Base-by-base conservation (phyloP, 2,797 vertebrate species). In the Lycodopsis pacificus region DNA sequence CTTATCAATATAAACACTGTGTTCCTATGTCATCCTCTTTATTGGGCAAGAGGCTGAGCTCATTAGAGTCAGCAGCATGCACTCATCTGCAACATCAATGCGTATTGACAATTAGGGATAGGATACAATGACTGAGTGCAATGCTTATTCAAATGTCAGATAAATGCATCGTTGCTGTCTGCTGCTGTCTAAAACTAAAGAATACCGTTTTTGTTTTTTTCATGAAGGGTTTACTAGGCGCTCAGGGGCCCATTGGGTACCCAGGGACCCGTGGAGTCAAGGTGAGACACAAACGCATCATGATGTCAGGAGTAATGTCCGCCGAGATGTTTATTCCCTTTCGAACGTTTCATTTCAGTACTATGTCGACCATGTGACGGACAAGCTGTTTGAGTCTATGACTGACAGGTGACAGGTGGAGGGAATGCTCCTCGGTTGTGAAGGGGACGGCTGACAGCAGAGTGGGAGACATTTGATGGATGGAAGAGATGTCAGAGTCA, bases 221-320 rank as follows among this genome's bases (percentile, higher is more conserved):
- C 67, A 62, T 62, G 1, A 77, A 99, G 97, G 97, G 97, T 63
- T 90, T 92, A 32, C 27, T 71, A 11, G 97, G 97, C 22, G 79
- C 94, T 4, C 94, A 95, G 17, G 97, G 97, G 25, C 97, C 97
- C 1, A 48, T 93, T 0, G 97, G 97, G 25, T 99, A 98, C 61
- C 97, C 97, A 2, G 97, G 97, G 70, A 93, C 94, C 72, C 96
- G 97, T 1, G 97, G 97, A 82, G 97, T 98, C 73, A 99, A 99
- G 97, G 97, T 98, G 90, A 93, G 94, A 67, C 70, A 44, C 77
- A 63, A 81, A 65, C 15, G 38, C 70, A 75, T 79, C 73, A 48
- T 64, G 44, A 81, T 81, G 25, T 67, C 48, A 49, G 40, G 40
- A 83, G 61, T 77, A 66, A 74, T 65, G 74, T 81, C 56, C 49